These are phyloP conservation scores for Phenganax marumi DNA, from an alignment of 92 coral and sea anemone genomes.

Conservation along the genomic window DNA sequence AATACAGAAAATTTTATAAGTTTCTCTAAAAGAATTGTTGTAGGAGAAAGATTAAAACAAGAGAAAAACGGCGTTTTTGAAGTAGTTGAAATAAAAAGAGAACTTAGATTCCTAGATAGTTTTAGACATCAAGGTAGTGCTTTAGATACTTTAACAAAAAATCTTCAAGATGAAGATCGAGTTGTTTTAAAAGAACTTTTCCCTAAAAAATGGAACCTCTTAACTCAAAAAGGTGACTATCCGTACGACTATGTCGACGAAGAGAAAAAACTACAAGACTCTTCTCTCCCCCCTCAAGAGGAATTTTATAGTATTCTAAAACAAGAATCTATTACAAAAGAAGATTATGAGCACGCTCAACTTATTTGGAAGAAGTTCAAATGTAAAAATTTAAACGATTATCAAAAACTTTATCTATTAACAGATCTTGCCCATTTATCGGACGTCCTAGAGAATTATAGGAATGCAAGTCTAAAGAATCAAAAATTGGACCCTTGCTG, in stretches of 20 bases:
- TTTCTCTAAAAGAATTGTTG: not conserved
- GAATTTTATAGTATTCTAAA: not conserved
- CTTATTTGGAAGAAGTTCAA: conserved; percentile 22
- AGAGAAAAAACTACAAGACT: not conserved
- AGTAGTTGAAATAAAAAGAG: not conserved
- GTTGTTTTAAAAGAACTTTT: not conserved
- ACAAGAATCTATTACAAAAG: not conserved
- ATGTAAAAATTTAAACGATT: not conserved
- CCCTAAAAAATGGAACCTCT: not conserved
- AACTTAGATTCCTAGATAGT: not conserved
- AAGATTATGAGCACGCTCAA: conserved; percentile 42
- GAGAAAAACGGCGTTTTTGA: not conserved
- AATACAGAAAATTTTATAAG: not conserved
- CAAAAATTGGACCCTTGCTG: conserved; percentile 26
- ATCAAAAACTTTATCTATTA: no score
- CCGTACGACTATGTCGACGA: conserved; percentile 39
- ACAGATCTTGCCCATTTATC: no score
- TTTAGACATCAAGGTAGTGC: not conserved
- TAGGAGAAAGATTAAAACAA: not conserved
- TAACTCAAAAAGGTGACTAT: conserved; percentile 37
- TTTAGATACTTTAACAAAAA: not conserved
- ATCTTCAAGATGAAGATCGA: not conserved
- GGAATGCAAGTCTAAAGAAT: not conserved
- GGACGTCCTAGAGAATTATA: no score
- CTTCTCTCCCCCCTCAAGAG: conserved; percentile 32